phyloP scores from a whole-genome alignment of 2,797 vertebrate genomes.

The Tenualosa thibaudeaui region DNA sequence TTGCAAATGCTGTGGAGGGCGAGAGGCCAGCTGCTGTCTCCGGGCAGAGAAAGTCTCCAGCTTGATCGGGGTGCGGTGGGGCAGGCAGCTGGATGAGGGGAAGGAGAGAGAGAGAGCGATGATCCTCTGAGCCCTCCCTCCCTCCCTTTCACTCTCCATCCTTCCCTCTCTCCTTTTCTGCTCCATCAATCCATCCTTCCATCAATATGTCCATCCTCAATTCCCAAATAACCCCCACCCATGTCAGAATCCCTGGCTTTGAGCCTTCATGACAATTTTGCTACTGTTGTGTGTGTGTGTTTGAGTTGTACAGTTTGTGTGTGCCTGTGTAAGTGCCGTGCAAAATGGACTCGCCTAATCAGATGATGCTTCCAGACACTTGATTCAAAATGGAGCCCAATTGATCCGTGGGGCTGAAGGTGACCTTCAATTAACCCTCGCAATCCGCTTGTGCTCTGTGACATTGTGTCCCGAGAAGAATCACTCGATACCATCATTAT shows the following conservation, averaged over 20 bases:
- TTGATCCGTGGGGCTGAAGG: slow-evolving; percentile 48
- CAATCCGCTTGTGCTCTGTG: slow-evolving; percentile 46
- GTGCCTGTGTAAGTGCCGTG: background rate
- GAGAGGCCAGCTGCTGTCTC: slow-evolving; percentile 24
- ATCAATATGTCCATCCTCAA: slow-evolving; percentile 21
- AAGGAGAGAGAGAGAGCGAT: background rate
- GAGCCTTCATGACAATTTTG: background rate
- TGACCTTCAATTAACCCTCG: slow-evolving; percentile 60
- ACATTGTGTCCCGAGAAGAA: slow-evolving; percentile 40
- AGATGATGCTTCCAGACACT: slow-evolving; percentile 58
- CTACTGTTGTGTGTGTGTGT: slow-evolving; percentile 24
- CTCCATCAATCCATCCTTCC: slow-evolving; percentile 21
- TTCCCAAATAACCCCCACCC: slow-evolving; percentile 15
- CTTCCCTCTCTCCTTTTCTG: background rate
- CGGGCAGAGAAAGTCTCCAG: slow-evolving; percentile 22
- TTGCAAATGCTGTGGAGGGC: slow-evolving; percentile 17
- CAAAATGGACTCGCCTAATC: slow-evolving; percentile 55
- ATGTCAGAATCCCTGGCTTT: slow-evolving; percentile 12
- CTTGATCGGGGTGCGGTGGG: background rate
- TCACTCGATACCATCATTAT: slow-evolving; percentile 52
- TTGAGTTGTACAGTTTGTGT: background rate
- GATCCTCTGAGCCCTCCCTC: background rate
- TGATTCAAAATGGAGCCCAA: slow-evolving; percentile 55
- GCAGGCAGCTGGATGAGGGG: slow-evolving; percentile 19
- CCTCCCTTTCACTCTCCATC: background rate